Evolutionary conservation across 2,113 vertebrate genomes (phyloP).

Genomic region (Neodon shergylaensis): DNA sequence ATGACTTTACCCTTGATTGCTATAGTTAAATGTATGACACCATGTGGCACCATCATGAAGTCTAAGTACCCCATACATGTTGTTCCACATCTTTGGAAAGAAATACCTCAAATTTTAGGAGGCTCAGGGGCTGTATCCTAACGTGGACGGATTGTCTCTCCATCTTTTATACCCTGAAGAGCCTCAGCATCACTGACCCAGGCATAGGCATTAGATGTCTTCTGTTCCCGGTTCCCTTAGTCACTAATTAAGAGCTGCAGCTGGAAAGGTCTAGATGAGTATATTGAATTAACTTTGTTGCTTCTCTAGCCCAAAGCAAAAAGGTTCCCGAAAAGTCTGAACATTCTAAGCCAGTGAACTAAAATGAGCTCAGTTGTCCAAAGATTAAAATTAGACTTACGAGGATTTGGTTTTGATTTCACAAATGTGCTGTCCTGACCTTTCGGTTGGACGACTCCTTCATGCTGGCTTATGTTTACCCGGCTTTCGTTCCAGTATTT

Average conservation of each 20-base stretch:
- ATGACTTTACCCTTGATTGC: conserved; percentile 3
- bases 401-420: not conserved
- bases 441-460: not conserved
- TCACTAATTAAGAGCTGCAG: not conserved
- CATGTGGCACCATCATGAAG: conserved; percentile 7
- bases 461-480: not conserved
- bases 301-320: not conserved
- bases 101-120: not conserved
- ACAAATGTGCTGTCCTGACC: not conserved
- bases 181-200: not conserved
- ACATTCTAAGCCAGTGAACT: not conserved
- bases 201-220: not conserved
- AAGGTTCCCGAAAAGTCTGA: not conserved
- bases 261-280: not conserved
- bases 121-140: not conserved
- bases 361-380: not conserved
- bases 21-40: conserved; percentile 10
- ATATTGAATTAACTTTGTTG: not conserved
- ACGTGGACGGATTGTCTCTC: not conserved
- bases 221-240: not conserved
- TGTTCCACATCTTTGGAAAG: not conserved
- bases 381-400: conserved; percentile 6
- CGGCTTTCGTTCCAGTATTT: not conserved
- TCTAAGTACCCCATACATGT: not conserved
- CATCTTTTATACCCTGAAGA: not conserved